Base-by-base conservation (phyloP, 2,888 invertebrate genomes). In the Ypsolopha scabrella region DNA sequence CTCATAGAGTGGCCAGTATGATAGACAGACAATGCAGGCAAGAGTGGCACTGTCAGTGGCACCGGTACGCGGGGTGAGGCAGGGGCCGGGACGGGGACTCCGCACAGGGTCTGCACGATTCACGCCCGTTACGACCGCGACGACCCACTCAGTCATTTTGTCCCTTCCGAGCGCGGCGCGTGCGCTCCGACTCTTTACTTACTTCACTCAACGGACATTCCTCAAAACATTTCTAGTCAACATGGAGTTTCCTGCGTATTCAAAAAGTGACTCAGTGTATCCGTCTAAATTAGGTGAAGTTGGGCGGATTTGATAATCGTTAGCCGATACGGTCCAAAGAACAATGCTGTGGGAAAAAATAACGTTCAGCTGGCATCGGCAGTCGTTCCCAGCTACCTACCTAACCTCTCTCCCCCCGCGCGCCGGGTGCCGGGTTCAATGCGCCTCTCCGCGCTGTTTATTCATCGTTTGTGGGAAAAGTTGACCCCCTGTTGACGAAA, bases 321-420 rank as follows among this genome's bases (percentile, higher is more conserved):
- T 72, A 67, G 64, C 67, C 70, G 82, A 70, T 72, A 80, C 83
- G 85, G 83, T 82, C 80, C 76, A 80, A 82, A 79, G 85, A 81
- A 85, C 85, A 85, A 85, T 85, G 86, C 85, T 87, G 87, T 87
- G 87, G 87, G 87, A 87, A 87, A 87, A 87, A 87, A 83, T 87
- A 87, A 87, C 87, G 87, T 87, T 80, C 87, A 86, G 85, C 86
- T 83, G 85, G 80, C 82, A 81, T 80, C 81, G 81, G 68, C 82
- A 75, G 75, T 80, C 83, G 83, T 83, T 83, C 82, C 81, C 83
- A 80, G 82, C 82, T 81, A 82, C 80, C 83, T 82, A 80, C 82
- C 75, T 71, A 70, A 66, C 75, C 72, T 70, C 80, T 70, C 80
- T 77, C 80, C 80, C 82, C 80, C 81, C 83, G 74, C 79, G 50